Conservation (phyloP, 64 coral and sea anemone species). For the Pocillopora verrucosa region DNA sequence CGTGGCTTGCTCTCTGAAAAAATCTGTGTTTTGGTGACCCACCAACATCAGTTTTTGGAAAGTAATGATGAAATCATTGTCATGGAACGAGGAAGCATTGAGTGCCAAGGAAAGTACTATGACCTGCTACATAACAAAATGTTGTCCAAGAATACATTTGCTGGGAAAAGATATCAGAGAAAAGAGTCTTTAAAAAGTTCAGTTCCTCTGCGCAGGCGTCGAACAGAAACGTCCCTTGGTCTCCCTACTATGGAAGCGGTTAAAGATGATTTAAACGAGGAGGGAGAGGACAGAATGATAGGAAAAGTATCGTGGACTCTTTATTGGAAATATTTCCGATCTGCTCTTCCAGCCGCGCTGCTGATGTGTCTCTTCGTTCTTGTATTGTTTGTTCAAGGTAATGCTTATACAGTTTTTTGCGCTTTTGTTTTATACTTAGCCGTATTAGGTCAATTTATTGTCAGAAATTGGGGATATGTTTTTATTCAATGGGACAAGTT, state of each 20-base stretch:
- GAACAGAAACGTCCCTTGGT: background rate
- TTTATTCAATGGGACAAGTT: no score
- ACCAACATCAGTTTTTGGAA: constrained; percentile 24
- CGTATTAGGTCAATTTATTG: background rate
- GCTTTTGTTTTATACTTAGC: no score
- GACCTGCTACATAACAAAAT: constrained; percentile 6
- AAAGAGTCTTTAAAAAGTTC: background rate
- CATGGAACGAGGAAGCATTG: constrained; percentile 41
- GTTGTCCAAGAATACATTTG: background rate
- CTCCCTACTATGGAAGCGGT: background rate
- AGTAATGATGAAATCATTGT: constrained; percentile 44
- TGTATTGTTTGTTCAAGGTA: constrained; percentile 39
- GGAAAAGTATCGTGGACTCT: constrained; percentile 22
- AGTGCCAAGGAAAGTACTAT: constrained; percentile 31
- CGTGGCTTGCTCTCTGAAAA: constrained; percentile 28
- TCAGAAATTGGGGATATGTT: no score
- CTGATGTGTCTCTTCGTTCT: background rate
- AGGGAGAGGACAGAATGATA: constrained; percentile 25
- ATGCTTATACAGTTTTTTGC: background rate
- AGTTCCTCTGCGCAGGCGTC: background rate
- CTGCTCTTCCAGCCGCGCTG: background rate
- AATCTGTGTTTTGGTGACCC: constrained; percentile 45
- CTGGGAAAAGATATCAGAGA: background rate
- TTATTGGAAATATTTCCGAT: constrained; percentile 34
- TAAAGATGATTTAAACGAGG: background rate